A percentile compares a stretch with the other conserved stretches of the same genome.
phyloP scores from a whole-genome alignment of 2,888 invertebrate species.

The Athetis lepigone region DNA sequence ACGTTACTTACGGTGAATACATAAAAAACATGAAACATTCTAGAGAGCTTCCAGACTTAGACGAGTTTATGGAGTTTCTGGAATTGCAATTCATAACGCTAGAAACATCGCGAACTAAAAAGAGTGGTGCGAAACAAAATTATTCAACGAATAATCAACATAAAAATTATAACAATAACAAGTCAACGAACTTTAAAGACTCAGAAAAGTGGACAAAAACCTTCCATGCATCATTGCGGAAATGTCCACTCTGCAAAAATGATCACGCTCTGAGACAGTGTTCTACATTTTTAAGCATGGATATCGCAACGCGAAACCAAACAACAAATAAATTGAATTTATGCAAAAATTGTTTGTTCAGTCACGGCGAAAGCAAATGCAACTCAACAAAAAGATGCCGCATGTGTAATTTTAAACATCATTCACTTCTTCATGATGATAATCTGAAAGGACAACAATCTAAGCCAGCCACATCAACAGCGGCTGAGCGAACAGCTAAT shows the following conservation, averaged over 20 bases:
- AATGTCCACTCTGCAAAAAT: slow-evolving; percentile 2
- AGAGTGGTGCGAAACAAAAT: too few relatives aligned
- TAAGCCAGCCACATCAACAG: not conserved
- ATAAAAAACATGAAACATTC: slow-evolving; percentile 7
- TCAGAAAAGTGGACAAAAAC: slow-evolving; percentile 12
- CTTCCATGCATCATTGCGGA: not conserved
- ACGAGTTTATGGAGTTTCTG: slow-evolving; percentile 6
- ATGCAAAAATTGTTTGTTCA: slow-evolving; percentile 9
- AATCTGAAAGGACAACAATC: slow-evolving; percentile 1
- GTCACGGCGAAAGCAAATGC: slow-evolving; percentile 9
- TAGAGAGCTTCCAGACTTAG: slow-evolving; percentile 4
- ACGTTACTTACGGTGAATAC: slow-evolving; percentile 9
- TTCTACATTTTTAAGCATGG: slow-evolving; percentile 6
- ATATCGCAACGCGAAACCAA: slow-evolving; percentile 4
- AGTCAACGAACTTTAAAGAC: slow-evolving; percentile 6
- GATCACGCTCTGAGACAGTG: slow-evolving; percentile 2
- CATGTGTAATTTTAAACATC: slow-evolving; percentile 6
- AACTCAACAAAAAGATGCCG: slow-evolving; percentile 4
- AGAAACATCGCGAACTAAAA: slow-evolving; percentile 5
- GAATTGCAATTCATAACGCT: slow-evolving; percentile 10
- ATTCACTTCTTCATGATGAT: slow-evolving; percentile 4
- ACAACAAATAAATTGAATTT: slow-evolving; percentile 1
- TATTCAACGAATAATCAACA: too few relatives aligned
- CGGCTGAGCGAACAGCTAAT: not conserved
- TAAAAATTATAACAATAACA: not conserved